Evolutionary conservation across 2,888 invertebrate genomes (phyloP).

Genomic region (Horisme vitalbata): DNA sequence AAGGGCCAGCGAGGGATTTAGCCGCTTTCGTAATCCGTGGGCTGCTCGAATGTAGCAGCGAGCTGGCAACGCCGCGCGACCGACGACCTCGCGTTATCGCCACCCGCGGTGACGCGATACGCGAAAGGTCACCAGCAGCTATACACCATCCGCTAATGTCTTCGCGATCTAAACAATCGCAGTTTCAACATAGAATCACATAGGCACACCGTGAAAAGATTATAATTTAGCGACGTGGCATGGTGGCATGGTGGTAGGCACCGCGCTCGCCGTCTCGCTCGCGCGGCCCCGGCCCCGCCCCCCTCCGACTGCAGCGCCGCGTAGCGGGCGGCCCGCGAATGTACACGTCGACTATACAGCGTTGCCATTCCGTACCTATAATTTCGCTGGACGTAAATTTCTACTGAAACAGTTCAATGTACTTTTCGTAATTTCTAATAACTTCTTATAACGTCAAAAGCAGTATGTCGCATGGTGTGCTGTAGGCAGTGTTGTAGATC

Average conservation of each 20-base stretch:
- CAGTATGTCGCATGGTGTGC: constrained; percentile 64
- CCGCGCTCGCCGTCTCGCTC: constrained; percentile 56
- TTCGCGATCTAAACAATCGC: constrained; percentile 71
- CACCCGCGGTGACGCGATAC: constrained; percentile 69
- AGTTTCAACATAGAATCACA: constrained; percentile 67
- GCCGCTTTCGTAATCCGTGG: constrained; percentile 69
- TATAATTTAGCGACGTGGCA: constrained; percentile 43
- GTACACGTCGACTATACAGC: constrained; percentile 73
- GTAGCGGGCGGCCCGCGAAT: constrained; percentile 72
- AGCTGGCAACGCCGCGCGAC: constrained; percentile 76
- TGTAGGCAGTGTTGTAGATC: constrained; percentile 69
- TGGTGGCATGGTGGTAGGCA: constrained; percentile 6
- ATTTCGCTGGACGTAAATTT: constrained; percentile 83
- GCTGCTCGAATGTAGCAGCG: constrained; percentile 59
- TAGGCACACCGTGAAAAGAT: constrained; percentile 64
- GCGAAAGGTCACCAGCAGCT: constrained; percentile 73
- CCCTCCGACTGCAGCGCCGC: constrained; percentile 68
- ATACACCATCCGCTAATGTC: constrained; percentile 63
- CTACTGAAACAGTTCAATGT: constrained; percentile 82
- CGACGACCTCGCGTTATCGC: constrained; percentile 79
- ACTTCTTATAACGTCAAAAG: constrained; percentile 68
- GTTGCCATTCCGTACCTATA: constrained; percentile 83
- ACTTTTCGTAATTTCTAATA: constrained; percentile 78
- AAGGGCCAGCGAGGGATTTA: constrained; percentile 62
- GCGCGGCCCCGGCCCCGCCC: constrained; percentile 69